These are phyloP conservation scores for Enoplolaimus lenunculus DNA, from an alignment of 2,888 invertebrate genomes.

Conservation along the genomic window DNA sequence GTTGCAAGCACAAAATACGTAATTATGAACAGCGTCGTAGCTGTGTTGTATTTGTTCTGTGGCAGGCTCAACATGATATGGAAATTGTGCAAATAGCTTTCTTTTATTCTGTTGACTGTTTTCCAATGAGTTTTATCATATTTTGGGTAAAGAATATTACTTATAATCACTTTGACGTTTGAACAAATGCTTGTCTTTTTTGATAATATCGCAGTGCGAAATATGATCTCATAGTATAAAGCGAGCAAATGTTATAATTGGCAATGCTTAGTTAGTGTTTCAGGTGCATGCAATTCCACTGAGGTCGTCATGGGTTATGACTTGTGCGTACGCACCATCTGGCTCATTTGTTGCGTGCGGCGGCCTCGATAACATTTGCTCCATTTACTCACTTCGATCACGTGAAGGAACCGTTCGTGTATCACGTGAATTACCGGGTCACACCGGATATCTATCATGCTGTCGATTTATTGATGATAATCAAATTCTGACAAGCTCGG, in stretches of 20 bases:
- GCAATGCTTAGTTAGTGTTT: too few species aligned
- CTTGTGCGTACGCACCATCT: conserved; percentile 98
- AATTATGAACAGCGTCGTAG: not conserved
- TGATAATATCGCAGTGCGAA: too few species aligned
- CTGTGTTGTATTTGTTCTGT: not conserved
- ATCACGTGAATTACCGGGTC: conserved; percentile 94
- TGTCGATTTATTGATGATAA: conserved; percentile 99
- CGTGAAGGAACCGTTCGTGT: conserved; percentile 98
- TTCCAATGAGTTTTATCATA: too few species aligned
- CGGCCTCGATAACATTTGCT: conserved; percentile 99
- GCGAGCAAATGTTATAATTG: too few species aligned
- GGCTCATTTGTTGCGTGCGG: conserved; percentile 99
- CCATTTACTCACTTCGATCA: conserved; percentile 86
- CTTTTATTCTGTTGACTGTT: too few species aligned
- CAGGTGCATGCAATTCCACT: conserved; percentile 87
- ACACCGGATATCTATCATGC: conserved; percentile 97
- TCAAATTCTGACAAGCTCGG: conserved; percentile 97
- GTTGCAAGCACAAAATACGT: not conserved
- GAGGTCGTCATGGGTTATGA: conserved; percentile 99
- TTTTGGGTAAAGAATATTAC: too few species aligned
- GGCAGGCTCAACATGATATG: too few species aligned
- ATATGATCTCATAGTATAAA: too few species aligned
- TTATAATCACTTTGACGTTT: too few species aligned
- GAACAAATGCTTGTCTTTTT: too few species aligned
- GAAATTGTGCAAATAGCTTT: too few species aligned